Base-by-base conservation (phyloP, 2,797 vertebrate species). In the Remorina albescens region DNA sequence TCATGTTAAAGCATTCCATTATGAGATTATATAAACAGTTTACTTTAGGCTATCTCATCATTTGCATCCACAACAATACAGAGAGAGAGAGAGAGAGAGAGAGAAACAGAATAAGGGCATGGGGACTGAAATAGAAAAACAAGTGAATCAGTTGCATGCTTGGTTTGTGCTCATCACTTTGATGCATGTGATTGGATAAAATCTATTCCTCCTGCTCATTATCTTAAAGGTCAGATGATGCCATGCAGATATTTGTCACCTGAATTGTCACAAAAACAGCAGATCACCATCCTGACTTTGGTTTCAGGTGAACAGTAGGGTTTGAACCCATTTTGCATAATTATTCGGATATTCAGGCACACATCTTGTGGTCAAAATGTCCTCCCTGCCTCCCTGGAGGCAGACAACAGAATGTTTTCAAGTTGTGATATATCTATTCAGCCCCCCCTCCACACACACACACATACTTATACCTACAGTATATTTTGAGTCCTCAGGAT, bases 1-100 rank as follows among this genome's bases (percentile, higher is more conserved):
- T 84, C 79, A 86, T 84, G 75, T 86, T 80, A 82, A 85, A 89
- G 89, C 92, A 93, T 92, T 94, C 91, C 88, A 64, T 89, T 80
- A 82, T 88, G 66, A 81, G 67, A 70, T 30, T 8, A 77, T 85
- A 76, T 44, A 80, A 82, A 87, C 67, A 76, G 54, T 74, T 81
- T 79, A 86, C 78, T 74, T 59, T 64, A 70, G 73, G 72, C 54
- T 80, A 66, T 73, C 76, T 86, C 74, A 83, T 67, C 47, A 66
- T 86, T 76, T 84, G 81, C 89, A 89, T 92, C 85, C 82, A 84
- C 77, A 65, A 84, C 49, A 78, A 85, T 58, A 82, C 50, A 80
- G 66, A 83, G 13, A 37, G 55, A 83, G 10, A 41, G 55, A 69
- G 47, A 62, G 53, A 76, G 67, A 60, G 37, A 67, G 46, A 63